These are phyloP conservation scores for Ailuropoda melanoleuca DNA, from an alignment of 2,113 vertebrate genomes.

Conservation along the genomic window DNA sequence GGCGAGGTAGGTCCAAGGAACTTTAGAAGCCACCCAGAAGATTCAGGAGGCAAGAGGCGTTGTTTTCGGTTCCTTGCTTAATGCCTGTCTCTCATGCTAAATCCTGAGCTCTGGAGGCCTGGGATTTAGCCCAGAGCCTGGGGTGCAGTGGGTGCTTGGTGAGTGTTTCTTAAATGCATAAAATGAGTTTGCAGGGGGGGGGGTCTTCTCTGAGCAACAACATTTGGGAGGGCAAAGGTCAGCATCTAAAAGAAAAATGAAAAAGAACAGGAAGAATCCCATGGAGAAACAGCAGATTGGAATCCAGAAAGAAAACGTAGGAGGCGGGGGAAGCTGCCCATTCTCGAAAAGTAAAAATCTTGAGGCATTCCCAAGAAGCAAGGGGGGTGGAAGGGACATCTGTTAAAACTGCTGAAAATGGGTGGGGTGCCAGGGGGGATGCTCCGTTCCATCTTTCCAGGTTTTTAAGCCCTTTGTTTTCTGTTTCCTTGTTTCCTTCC, in stretches of 20 bases:
- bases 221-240: neutral
- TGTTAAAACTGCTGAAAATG: conserved; percentile 17
- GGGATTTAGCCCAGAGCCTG: neutral
- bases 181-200: neutral
- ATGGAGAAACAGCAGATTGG: conserved; percentile 24
- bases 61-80: neutral
- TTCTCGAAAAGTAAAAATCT: conserved; percentile 2
- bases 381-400: conserved; percentile 45
- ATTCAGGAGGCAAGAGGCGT: neutral
- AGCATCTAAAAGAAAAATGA: neutral
- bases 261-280: neutral
- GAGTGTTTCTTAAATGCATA: neutral
- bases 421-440: neutral
- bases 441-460: neutral
- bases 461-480: neutral
- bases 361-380: conserved; percentile 59
- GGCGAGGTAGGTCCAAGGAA: neutral
- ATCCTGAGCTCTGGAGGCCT: neutral
- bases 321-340: conserved; percentile 43
- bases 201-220: neutral
- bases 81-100: neutral
- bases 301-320: conserved; percentile 59
- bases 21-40: neutral
- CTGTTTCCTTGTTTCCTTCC: neutral
- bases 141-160: fast-evolving